Base-by-base conservation (phyloP, 2,113 vertebrate species). In the Malurus elegans region DNA sequence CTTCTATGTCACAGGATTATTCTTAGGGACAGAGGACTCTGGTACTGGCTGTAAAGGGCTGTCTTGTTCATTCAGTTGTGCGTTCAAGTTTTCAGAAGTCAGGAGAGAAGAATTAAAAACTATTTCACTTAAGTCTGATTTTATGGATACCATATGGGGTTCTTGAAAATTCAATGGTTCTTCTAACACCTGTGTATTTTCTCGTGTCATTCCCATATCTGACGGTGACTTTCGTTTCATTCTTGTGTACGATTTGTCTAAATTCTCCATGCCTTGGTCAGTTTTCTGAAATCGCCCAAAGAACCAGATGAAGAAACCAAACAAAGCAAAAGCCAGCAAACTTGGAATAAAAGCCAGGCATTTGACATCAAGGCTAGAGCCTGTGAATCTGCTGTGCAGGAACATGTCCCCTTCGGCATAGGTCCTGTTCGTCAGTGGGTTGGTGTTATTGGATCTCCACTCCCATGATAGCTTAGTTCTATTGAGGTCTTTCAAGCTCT, bases 281-380 rank as follows among this genome's bases (percentile, higher is more conserved):
- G 98, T 99, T 97, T 99, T 99, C 97, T 99, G 97, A 97, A 99
- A 99, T 36, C 99, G 98, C 13, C 99, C 99, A 36, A 99, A 99
- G 95, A 99, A 97, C 98, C 99, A 99, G 79, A 99, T 98, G 94
- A 99, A 99, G 97, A 99, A 99, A 50, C 99, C 99, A 74, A 99
- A 99, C 91, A 99, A 98, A 75, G 98, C 97, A 58, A 99, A 99
- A n/a, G 99, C 99, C 29, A 98, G 97, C 90, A 99, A 96, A 92
- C 98, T 99, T 24, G 99, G 99, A 90, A 99, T 98, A 95, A 99
- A 99, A 53, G 99, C 99, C 96, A 99, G 97, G 88, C 99, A 99
- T 97, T 99, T 99, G 93, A 99, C 96, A 84, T 99, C 98, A 28
- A 99, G 97, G 92, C 99, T 99, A 57, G 98, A 97, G 38, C 99